Conservation (phyloP, 2,113 vertebrate genomes). For the Salminus brasiliensis region DNA sequence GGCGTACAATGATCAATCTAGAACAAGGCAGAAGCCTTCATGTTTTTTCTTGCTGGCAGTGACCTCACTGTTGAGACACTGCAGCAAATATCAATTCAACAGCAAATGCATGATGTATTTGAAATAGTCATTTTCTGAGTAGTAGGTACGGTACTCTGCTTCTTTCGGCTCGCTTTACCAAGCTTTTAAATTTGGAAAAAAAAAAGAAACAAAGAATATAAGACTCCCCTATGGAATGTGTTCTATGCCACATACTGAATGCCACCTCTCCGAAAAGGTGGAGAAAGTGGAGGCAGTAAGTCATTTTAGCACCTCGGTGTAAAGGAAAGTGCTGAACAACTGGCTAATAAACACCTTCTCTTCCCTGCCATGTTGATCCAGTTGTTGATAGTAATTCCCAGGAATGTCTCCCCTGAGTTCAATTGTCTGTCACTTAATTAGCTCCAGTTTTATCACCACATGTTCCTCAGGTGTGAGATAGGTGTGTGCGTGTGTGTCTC, state of each 20-base stretch:
- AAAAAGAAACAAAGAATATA: no score
- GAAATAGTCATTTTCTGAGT: no score
- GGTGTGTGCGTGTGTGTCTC: conserved; percentile 43
- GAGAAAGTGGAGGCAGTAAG: conserved; percentile 42
- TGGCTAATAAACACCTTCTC: conserved; percentile 61
- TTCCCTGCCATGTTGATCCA: conserved; percentile 64
- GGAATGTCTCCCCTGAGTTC: conserved; percentile 68
- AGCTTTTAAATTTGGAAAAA: background rate
- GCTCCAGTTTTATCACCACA: conserved; percentile 70
- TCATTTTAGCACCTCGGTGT: conserved; percentile 50
- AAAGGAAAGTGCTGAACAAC: conserved; percentile 61
- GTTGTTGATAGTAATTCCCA: conserved; percentile 66
- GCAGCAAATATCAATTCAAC: no score
- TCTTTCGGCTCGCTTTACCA: conserved; percentile 16
- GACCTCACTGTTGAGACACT: no score
- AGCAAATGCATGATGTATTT: no score
- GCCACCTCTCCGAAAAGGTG: conserved; percentile 34
- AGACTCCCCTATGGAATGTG: conserved; percentile 8
- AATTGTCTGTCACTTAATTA: conserved; percentile 79
- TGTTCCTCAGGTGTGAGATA: conserved; percentile 64
- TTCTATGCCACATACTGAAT: conserved; percentile 13
- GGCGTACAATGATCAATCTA: background rate
- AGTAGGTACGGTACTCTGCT: background rate
- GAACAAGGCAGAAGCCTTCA: background rate
- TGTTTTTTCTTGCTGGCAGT: background rate